These are phyloP conservation scores for Coendou prehensilis DNA, from an alignment of 2,797 vertebrate genomes.

Conservation along the genomic window DNA sequence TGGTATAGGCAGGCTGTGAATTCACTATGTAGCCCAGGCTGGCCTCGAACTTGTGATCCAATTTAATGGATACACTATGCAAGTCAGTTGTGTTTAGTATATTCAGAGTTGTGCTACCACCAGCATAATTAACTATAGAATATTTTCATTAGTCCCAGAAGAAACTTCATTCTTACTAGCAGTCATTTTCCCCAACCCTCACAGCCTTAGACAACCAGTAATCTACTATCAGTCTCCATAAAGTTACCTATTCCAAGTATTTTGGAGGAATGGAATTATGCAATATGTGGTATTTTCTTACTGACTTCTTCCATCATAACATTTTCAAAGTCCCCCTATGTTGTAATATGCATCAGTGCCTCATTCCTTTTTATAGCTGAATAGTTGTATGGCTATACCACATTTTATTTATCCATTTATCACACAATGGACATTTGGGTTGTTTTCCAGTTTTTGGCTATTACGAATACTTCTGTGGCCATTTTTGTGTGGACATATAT, in stretches of 20 bases:
- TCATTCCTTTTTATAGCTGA: not conserved
- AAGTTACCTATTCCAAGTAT: not conserved
- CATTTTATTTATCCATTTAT: not conserved
- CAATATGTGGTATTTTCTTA: not conserved
- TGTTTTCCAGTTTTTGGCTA: not conserved
- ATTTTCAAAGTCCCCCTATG: not conserved
- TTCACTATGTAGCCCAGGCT: not conserved
- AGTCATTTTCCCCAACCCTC: not conserved
- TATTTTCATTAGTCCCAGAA: not conserved
- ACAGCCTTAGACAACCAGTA: not conserved
- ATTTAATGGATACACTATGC: not conserved
- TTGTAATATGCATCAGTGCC: not conserved
- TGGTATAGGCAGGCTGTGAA: not conserved
- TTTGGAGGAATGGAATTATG: not conserved
- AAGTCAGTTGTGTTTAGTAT: not conserved
- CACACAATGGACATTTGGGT: not conserved
- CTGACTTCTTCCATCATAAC: not conserved
- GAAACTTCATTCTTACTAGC: not conserved
- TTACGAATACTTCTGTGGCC: not conserved
- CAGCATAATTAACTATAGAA: slow-evolving; percentile 34
- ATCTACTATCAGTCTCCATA: not conserved
- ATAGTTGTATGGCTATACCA: not conserved
- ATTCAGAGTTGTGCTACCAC: not conserved
- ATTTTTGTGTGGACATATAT: not conserved
- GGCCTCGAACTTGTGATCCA: not conserved